phyloP scores from a whole-genome alignment of 2,888 invertebrate genomes.

The Sycophila texana region DNA sequence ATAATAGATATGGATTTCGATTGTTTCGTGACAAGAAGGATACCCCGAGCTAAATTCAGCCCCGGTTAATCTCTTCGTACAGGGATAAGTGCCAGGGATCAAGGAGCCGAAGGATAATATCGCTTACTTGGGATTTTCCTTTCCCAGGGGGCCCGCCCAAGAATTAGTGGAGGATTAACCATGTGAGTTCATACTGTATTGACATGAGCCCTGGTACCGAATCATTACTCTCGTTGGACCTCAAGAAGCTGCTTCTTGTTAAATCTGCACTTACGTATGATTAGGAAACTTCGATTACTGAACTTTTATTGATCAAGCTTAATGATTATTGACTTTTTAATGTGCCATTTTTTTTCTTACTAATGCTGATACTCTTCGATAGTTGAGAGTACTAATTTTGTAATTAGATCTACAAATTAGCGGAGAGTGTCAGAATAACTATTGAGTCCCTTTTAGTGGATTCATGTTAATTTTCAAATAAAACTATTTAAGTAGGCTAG shows the following conservation, averaged over 20 bases:
- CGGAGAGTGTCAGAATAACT: no score
- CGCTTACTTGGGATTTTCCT: slow-evolving; percentile 43
- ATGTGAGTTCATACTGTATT: slow-evolving; percentile 18
- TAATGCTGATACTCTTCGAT: no score
- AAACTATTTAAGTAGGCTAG: no score
- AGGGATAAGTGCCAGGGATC: slow-evolving; percentile 27
- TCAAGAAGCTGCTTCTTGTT: not conserved
- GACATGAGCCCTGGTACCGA: slow-evolving; percentile 29
- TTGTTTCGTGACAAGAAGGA: not conserved
- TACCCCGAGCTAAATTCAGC: not conserved
- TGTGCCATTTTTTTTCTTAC: not conserved
- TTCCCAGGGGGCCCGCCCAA: slow-evolving; percentile 6
- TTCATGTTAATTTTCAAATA: no score
- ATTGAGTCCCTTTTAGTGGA: no score
- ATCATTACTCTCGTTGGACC: not conserved
- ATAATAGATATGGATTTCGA: not conserved
- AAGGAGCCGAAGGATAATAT: slow-evolving; percentile 36
- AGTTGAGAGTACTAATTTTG: no score
- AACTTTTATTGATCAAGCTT: no score
- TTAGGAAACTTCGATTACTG: no score
- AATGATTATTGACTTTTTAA: not conserved
- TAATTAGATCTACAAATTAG: no score
- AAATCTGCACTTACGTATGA: no score
- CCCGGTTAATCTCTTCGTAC: slow-evolving; percentile 23
- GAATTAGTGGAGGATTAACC: slow-evolving; percentile 41